These are phyloP conservation scores for Fistularia tabacaria DNA, from an alignment of 2,797 vertebrate species.

Conservation along the genomic window DNA sequence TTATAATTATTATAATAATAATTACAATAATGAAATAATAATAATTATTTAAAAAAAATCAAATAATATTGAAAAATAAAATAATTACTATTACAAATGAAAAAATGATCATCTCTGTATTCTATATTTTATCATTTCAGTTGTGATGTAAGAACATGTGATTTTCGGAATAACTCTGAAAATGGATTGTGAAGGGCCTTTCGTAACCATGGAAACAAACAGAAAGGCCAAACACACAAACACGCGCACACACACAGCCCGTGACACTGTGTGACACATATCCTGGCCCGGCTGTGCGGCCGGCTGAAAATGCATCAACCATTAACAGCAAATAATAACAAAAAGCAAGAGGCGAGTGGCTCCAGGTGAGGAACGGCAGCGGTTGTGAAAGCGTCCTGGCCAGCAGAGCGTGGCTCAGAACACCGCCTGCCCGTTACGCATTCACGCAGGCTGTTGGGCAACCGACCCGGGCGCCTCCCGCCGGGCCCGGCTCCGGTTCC, in stretches of 20 bases:
- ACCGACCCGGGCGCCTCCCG: constrained; percentile 27
- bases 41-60: too few relatives aligned
- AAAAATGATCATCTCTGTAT: too few relatives aligned
- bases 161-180: too few relatives aligned
- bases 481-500: not conserved
- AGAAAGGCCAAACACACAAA: too few relatives aligned
- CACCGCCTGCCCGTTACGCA: constrained; percentile 47
- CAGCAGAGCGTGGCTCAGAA: constrained; percentile 56
- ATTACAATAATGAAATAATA: too few relatives aligned
- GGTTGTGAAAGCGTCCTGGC: constrained; percentile 71
- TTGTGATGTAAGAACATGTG: too few relatives aligned
- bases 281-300: constrained; percentile 25
- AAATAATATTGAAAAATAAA: too few relatives aligned
- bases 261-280: not conserved
- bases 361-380: constrained; percentile 58
- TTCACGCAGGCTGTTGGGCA: constrained; percentile 58
- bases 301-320: constrained; percentile 67
- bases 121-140: too few relatives aligned
- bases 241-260: not conserved
- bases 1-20: too few relatives aligned
- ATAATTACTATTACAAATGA: too few relatives aligned
- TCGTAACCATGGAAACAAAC: too few relatives aligned
- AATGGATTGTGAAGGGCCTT: not conserved
- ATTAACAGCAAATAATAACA: constrained; percentile 82
- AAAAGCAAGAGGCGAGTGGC: constrained; percentile 61